Conservation (phyloP, 2,113 vertebrate species). For the Perognathus longimembris region DNA sequence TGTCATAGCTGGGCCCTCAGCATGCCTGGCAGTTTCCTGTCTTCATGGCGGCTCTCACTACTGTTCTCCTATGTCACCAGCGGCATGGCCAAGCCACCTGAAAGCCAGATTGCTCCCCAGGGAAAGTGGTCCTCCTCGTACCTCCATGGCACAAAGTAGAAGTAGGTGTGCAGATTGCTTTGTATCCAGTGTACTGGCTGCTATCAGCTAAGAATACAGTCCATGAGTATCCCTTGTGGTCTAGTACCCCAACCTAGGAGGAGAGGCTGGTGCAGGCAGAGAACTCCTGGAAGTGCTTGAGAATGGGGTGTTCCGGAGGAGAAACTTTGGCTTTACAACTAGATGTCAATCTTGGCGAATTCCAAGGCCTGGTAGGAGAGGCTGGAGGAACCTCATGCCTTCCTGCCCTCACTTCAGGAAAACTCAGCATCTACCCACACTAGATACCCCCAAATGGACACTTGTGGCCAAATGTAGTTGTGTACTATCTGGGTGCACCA, state of each 20-base stretch:
- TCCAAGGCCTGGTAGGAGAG: not conserved
- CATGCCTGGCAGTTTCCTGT: not conserved
- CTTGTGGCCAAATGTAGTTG: conserved; percentile 44
- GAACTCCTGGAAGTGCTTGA: not conserved
- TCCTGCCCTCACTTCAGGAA: not conserved
- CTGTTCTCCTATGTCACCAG: not conserved
- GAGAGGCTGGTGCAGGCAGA: not conserved
- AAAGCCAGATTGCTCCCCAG: not conserved
- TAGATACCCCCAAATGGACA: conserved; percentile 14
- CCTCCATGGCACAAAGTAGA: not conserved
- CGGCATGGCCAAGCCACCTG: not conserved
- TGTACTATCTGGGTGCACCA: not conserved
- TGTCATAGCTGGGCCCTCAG: not conserved
- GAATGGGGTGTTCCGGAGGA: not conserved
- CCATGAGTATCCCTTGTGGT: not conserved
- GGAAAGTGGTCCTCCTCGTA: not conserved
- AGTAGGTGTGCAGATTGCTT: not conserved
- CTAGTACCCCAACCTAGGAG: not conserved
- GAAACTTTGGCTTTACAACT: not conserved
- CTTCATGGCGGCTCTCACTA: not conserved
- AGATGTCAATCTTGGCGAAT: not conserved
- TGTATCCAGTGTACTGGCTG: not conserved
- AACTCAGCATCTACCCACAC: not conserved
- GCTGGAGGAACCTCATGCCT: no score
- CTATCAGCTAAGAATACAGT: not conserved